These are phyloP conservation scores for Pipistrellus pipistrellus DNA, from an alignment of 2,797 vertebrate genomes.

Conservation along the genomic window DNA sequence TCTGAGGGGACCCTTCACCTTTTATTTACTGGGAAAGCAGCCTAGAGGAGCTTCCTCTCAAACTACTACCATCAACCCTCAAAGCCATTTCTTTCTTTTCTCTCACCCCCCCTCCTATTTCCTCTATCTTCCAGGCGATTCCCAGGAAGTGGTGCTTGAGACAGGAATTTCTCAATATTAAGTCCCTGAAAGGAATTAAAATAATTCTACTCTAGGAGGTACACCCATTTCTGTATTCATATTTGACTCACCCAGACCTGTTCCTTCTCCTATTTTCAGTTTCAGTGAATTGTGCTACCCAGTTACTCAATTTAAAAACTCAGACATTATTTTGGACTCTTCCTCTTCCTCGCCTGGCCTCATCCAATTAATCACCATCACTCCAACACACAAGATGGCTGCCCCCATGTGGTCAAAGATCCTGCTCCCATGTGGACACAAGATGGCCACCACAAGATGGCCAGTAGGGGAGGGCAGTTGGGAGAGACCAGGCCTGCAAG, in stretches of 20 bases:
- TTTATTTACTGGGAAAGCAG: neutral
- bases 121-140: constrained; percentile 18
- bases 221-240: too few species aligned
- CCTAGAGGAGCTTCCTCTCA: neutral
- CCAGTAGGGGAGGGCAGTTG: too few species aligned
- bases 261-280: neutral
- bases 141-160: too few species aligned
- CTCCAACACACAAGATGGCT: too few species aligned
- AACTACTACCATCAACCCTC: neutral
- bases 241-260: neutral
- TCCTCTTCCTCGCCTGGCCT: neutral
- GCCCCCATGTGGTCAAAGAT: too few species aligned
- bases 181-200: too few species aligned
- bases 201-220: too few species aligned
- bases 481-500: too few species aligned
- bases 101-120: neutral
- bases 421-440: too few species aligned
- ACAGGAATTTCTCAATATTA: neutral
- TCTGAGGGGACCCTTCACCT: neutral
- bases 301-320: neutral
- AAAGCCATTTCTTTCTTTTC: neutral
- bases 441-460: too few species aligned
- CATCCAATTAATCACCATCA: neutral
- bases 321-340: neutral
- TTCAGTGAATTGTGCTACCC: neutral